phyloP scores from a whole-genome alignment of 2,113 vertebrate genomes.

The Notechis scutatus region DNA sequence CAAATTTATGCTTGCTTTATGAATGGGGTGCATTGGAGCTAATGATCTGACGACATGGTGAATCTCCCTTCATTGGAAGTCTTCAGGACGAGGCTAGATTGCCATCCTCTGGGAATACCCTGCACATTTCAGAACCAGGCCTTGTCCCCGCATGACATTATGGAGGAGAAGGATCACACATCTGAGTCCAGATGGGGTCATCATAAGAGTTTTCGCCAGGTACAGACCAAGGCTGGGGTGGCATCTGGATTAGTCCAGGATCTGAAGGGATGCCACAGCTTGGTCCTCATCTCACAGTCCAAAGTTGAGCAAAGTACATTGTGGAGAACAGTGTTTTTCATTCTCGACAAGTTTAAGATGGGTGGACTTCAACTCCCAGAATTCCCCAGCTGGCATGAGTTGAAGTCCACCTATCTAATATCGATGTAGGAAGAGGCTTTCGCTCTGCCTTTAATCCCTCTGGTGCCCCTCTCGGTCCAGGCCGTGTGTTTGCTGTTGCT shows the following conservation, averaged over 20 bases:
- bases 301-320: not conserved
- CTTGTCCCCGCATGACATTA: not conserved
- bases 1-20: not conserved
- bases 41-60: not conserved
- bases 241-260: not conserved
- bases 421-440: not conserved
- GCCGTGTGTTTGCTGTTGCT: not conserved
- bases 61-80: not conserved
- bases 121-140: not conserved
- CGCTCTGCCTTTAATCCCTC: not conserved
- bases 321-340: not conserved
- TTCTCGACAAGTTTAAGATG: not conserved
- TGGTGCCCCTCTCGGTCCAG: not conserved
- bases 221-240: not conserved
- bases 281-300: not conserved
- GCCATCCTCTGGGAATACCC: not conserved
- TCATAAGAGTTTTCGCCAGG: not conserved
- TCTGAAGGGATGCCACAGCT: not conserved
- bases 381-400: not conserved
- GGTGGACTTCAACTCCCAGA: not conserved
- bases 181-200: not conserved
- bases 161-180: not conserved
- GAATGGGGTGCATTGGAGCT: not conserved
- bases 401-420: not conserved
- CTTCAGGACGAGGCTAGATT: not conserved